A percentile compares a stretch with the other conserved stretches of the same genome.
phyloP scores from a whole-genome alignment of 2,797 vertebrate species.

The Betta splendens region DNA sequence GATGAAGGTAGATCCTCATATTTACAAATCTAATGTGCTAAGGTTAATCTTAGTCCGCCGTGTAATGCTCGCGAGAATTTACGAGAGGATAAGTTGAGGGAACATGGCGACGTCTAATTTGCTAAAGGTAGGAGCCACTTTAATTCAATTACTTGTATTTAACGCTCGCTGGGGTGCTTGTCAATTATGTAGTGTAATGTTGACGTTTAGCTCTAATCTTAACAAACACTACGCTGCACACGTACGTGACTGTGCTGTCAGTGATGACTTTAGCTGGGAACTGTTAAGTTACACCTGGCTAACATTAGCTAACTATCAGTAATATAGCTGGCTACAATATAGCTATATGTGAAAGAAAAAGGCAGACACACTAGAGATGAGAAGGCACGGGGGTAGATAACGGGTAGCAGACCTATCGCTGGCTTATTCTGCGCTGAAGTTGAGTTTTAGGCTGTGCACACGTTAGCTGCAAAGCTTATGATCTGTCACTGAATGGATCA shows the following conservation, averaged over 20 bases:
- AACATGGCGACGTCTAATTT: conserved; percentile 99
- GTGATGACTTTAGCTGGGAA: conserved; percentile 21
- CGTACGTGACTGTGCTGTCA: not conserved
- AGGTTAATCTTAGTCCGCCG: not conserved
- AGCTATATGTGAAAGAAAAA: conserved; percentile 11
- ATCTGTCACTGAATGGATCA: conserved; percentile 51
- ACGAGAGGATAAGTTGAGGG: conserved; percentile 89
- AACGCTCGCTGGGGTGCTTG: conserved; percentile 27
- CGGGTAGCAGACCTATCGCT: not conserved
- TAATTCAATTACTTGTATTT: conserved; percentile 58
- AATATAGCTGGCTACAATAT: conserved; percentile 56
- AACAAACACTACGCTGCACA: not conserved
- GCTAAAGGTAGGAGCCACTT: conserved; percentile 91
- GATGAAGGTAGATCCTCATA: no score
- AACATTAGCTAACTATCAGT: conserved; percentile 66
- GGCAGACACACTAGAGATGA: not conserved
- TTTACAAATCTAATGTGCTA: not conserved
- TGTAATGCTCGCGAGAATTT: conserved; percentile 79
- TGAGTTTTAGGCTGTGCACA: not conserved
- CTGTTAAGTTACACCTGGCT: conserved; percentile 64
- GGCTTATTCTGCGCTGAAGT: not conserved
- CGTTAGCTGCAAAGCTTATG: conserved; percentile 29
- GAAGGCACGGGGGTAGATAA: not conserved
- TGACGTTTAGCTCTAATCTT: not conserved
- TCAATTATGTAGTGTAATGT: conserved; percentile 22